Percentiles rank a stretch among this genome's conserved stretches.
These are phyloP conservation scores for Pachyrhynchus sulphureomaculatus DNA, from an alignment of 1,140 invertebrate species.

Conservation along the genomic window DNA sequence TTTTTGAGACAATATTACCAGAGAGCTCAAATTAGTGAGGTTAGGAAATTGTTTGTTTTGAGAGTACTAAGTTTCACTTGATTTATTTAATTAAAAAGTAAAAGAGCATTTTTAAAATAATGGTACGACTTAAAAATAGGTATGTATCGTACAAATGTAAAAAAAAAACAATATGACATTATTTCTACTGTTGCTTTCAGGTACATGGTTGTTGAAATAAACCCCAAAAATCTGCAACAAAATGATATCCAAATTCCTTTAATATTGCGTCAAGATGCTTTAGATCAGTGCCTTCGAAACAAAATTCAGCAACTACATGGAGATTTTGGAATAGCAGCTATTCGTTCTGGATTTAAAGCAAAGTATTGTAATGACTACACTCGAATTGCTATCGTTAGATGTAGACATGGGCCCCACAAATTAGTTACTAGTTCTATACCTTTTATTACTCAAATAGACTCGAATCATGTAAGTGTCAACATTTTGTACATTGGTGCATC, in stretches of 20 bases:
- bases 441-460: constrained; percentile 63
- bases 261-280: constrained; percentile 56
- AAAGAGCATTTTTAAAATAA: no score
- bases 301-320: constrained; percentile 71
- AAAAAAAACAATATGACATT: constrained; percentile 21
- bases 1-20: no score
- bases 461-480: constrained; percentile 60
- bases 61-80: no score
- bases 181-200: constrained; percentile 32
- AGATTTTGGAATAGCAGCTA: constrained; percentile 67
- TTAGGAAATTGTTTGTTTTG: no score
- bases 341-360: constrained; percentile 68
- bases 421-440: constrained; percentile 68
- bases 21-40: no score
- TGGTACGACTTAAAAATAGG: constrained; percentile 72
- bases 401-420: constrained; percentile 70
- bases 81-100: no score
- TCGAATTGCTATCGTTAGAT: constrained; percentile 68
- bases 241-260: constrained; percentile 53
- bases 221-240: constrained; percentile 2
- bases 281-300: constrained; percentile 60
- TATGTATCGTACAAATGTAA: constrained; percentile 43
- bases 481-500: constrained; percentile 76
- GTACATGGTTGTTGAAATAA: constrained; percentile 43
- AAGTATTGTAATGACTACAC: constrained; percentile 78